Evolutionary conservation across 2,888 invertebrate genomes (phyloP).

Genomic region (Cerastoderma edule): DNA sequence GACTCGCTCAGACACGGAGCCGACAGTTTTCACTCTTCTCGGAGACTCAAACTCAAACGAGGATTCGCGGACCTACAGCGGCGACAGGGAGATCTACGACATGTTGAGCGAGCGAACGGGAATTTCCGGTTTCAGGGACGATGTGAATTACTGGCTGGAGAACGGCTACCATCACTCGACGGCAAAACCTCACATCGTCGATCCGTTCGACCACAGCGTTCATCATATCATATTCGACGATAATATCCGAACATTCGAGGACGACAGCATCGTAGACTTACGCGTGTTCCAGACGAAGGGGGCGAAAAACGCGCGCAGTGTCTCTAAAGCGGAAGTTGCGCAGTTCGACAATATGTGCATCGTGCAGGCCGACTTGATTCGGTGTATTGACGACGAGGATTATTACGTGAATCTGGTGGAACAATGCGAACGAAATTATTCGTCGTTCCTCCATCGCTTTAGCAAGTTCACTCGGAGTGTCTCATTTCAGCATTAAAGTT

Average conservation of each 20-base stretch:
- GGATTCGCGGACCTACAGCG: constrained; percentile 38
- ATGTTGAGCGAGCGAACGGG: constrained; percentile 74
- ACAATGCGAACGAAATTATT: constrained; percentile 77
- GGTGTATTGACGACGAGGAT: constrained; percentile 76
- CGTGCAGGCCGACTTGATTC: constrained; percentile 82
- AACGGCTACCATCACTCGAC: constrained; percentile 76
- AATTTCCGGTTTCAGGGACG: constrained; percentile 80
- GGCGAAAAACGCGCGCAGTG: constrained; percentile 65
- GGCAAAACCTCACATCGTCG: constrained; percentile 82
- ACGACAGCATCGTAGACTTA: constrained; percentile 82
- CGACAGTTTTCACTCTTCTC: constrained; percentile 56
- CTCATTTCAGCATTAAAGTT: constrained; percentile 27
- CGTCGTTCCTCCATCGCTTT: constrained; percentile 54
- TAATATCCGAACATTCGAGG: constrained; percentile 80
- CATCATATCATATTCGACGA: constrained; percentile 84
- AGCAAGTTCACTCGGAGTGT: constrained; percentile 36
- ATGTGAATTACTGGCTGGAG: constrained; percentile 80
- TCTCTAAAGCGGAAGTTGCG: constrained; percentile 70
- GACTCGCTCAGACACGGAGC: constrained; percentile 57
- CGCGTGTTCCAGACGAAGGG: constrained; percentile 71
- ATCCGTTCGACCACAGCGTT: constrained; percentile 71
- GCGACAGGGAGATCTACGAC: constrained; percentile 76
- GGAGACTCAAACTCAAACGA: constrained; percentile 34
- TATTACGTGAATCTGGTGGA: constrained; percentile 79
- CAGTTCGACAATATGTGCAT: constrained; percentile 78